These are phyloP conservation scores for Siniperca obscura DNA, from an alignment of 2,797 vertebrate species.

Conservation along the genomic window DNA sequence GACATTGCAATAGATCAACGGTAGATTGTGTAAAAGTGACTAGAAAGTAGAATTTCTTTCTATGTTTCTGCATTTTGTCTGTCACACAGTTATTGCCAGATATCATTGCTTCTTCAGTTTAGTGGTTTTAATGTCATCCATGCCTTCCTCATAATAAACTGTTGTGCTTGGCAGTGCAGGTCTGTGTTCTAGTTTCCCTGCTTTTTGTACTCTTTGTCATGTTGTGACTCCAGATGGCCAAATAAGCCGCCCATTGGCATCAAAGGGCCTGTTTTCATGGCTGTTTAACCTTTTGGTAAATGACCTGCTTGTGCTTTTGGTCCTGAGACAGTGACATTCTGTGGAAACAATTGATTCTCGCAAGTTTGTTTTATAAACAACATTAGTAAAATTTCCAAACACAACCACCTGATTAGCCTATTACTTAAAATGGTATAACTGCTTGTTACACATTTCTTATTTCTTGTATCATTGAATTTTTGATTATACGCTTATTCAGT, in stretches of 20 bases:
- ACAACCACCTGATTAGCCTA: neutral
- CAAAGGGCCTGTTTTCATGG: constrained; percentile 60
- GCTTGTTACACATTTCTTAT: neutral
- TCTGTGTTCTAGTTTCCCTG: constrained; percentile 32
- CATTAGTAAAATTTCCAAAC: neutral
- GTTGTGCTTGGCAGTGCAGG: constrained; percentile 22
- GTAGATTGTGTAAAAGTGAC: neutral
- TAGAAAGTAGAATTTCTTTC: neutral
- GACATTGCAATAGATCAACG: neutral
- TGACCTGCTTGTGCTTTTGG: constrained; percentile 35
- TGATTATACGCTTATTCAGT: neutral
- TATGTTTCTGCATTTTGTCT: constrained; percentile 13
- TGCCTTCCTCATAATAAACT: neutral
- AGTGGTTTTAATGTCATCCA: neutral
- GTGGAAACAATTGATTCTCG: neutral
- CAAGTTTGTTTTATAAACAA: neutral
- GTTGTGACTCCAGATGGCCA: constrained; percentile 69
- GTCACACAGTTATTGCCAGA: neutral
- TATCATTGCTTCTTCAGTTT: neutral
- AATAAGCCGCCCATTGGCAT: constrained; percentile 52
- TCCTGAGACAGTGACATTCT: neutral
- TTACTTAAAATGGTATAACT: neutral
- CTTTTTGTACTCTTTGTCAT: constrained; percentile 41
- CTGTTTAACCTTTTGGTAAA: constrained; percentile 67
- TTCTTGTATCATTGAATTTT: neutral